Base-by-base conservation (phyloP, 1,140 invertebrate genomes). In the Sipha flava region DNA sequence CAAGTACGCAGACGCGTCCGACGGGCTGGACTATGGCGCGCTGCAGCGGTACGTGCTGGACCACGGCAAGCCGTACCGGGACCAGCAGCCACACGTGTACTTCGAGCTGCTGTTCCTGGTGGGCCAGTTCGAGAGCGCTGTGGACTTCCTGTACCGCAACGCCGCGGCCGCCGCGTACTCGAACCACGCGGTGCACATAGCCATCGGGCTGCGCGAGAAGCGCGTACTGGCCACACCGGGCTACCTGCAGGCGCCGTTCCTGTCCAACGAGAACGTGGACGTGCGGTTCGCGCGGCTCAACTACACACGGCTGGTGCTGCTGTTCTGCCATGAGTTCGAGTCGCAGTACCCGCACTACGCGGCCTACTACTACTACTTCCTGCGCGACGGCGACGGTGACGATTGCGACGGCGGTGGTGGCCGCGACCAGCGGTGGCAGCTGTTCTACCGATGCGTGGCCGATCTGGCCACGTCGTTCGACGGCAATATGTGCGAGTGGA, bases 91-190 rank as follows among this genome's bases (percentile, higher is more conserved):
- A 0, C 91, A 95, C 81, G 89, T 97, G 0, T 98, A 97, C 85
- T 94, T 94, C 85, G 92, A 96, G 87, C 93, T 98, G 75, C 85
- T 98, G 7, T 90, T 95, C 64, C 87, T 98, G 3, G 98, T 96
- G 62, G 95, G 94, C 1, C 96, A 98, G 84, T 98, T 97, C 88
- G 97, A 98, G 86, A 91, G 95, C 1, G 96, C 96, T 2, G 91
- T 98, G 64, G 96, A 98, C 86, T 98, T 98, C 86, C 85, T 98
- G 40, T 91, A 94, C 0, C 89, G 95, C 81, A 92, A 92, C 81
- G 88, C 89, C n/a, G 26, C 64, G 18, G 92, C 92, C 81, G 88
- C 89, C n/a, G 26, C 64, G 18, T 86, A 89, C 47, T 83, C 93
- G 83, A 89, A 92, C 37, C 95, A 98, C 85, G 93, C 93, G 45